Evolutionary conservation across 2,113 vertebrate genomes (phyloP).

Genomic region (Otolemur garnettii): DNA sequence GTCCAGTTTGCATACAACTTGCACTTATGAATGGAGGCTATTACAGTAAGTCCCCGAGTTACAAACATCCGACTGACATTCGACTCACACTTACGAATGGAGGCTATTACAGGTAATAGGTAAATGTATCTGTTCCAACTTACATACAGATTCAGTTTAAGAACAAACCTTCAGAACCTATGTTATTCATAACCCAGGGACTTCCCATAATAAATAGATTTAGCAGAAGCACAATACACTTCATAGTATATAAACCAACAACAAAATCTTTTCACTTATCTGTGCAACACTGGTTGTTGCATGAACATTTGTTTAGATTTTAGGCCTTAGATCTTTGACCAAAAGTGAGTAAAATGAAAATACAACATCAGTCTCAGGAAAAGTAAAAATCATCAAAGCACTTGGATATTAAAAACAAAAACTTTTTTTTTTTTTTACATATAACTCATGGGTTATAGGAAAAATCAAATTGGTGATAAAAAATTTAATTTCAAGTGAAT

Average conservation of each 20-base stretch:
- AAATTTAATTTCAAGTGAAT: neutral
- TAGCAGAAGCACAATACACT: too few species aligned
- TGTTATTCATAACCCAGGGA: too few species aligned
- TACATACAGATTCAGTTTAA: too few species aligned
- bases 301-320: neutral
- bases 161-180: too few species aligned
- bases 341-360: neutral
- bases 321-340: neutral
- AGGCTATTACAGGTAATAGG: too few species aligned
- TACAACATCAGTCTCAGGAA: neutral
- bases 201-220: too few species aligned
- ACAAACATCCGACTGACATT: too few species aligned
- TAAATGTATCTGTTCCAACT: too few species aligned
- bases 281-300: rapidly evolving
- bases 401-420: neutral
- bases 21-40: too few species aligned
- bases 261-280: neutral
- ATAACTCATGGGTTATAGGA: neutral
- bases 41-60: too few species aligned
- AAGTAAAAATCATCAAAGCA: neutral
- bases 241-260: neutral
- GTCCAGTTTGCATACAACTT: too few species aligned
- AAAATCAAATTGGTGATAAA: neutral
- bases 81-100: too few species aligned
- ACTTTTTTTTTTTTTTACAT: neutral